phyloP scores from a whole-genome alignment of 2,888 invertebrate species.

The Polyommatus iphigenia region DNA sequence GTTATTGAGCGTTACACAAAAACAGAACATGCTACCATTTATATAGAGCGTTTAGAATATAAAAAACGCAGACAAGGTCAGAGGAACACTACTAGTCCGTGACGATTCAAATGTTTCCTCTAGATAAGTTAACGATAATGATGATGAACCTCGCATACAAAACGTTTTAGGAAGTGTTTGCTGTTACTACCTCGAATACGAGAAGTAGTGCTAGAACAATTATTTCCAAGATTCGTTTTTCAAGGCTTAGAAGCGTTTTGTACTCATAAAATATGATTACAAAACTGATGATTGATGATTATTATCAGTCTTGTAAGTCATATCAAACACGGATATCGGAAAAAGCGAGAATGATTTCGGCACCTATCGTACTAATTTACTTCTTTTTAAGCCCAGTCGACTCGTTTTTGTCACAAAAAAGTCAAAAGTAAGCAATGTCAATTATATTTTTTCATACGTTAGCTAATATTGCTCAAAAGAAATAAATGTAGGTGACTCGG shows the following conservation, averaged over 20 bases:
- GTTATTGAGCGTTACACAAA: constrained; percentile 19
- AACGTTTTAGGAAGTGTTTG: background rate
- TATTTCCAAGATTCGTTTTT: no score
- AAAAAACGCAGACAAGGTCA: constrained; percentile 20
- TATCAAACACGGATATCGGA: background rate
- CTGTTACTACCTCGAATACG: background rate
- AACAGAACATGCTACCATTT: constrained; percentile 23
- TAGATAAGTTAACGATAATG: constrained; percentile 1
- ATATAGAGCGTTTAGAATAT: constrained; percentile 21
- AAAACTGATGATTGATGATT: no score
- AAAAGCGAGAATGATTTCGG: background rate
- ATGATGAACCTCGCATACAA: constrained; percentile 6
- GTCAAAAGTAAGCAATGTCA: background rate
- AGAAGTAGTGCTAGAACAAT: background rate
- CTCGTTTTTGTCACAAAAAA: background rate
- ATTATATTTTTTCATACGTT: background rate
- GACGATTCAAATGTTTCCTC: constrained; percentile 13
- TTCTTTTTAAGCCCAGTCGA: background rate
- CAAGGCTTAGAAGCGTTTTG: no score
- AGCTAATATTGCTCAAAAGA: constrained; percentile 21
- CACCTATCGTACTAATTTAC: background rate
- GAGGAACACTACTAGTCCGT: constrained; percentile 9
- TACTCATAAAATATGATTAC: no score
- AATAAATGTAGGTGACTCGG: constrained; percentile 25
- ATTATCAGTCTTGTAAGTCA: no score